A percentile compares a stretch with the other conserved stretches of the same genome.
These are phyloP conservation scores for Syrmaticus mikado DNA, from an alignment of 2,113 vertebrate genomes.

Conservation along the genomic window DNA sequence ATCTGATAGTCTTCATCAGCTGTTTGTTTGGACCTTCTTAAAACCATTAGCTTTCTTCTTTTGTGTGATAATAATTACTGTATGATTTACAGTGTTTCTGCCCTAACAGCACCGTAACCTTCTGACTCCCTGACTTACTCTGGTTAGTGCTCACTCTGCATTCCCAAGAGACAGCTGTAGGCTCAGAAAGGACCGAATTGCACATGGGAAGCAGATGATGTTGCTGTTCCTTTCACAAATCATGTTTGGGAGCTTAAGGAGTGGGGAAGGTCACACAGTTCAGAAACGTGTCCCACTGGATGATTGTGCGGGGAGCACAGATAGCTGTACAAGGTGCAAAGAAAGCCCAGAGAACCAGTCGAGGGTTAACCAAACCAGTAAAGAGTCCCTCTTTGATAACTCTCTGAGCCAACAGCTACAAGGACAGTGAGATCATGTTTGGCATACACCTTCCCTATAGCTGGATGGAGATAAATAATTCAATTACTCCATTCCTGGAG, in stretches of 20 bases:
- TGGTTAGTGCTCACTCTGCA: background rate
- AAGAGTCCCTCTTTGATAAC: background rate
- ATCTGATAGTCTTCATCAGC: slow-evolving; percentile 1
- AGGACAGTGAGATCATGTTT: background rate
- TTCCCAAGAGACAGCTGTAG: background rate
- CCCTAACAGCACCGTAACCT: slow-evolving; percentile 13
- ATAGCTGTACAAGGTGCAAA: background rate
- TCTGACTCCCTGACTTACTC: slow-evolving; percentile 10
- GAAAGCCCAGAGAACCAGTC: background rate
- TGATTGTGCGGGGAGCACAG: background rate
- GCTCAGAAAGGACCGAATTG: background rate
- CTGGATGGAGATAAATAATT: slow-evolving; percentile 3
- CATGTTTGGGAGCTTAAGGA: background rate
- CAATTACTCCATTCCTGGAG: background rate
- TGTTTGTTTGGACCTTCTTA: slow-evolving; percentile 21
- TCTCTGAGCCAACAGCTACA: background rate
- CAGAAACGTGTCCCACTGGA: background rate
- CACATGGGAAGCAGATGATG: slow-evolving; percentile 61
- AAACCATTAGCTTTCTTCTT: slow-evolving; percentile 30
- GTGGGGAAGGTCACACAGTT: background rate
- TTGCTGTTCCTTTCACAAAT: slow-evolving; percentile 14
- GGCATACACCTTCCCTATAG: background rate
- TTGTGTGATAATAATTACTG: background rate
- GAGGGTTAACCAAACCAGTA: background rate
- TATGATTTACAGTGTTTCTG: slow-evolving; percentile 23